Percentiles rank a stretch among this genome's conserved stretches.
Conservation (phyloP, 2,113 vertebrate species). For the Narcine bancroftii region DNA sequence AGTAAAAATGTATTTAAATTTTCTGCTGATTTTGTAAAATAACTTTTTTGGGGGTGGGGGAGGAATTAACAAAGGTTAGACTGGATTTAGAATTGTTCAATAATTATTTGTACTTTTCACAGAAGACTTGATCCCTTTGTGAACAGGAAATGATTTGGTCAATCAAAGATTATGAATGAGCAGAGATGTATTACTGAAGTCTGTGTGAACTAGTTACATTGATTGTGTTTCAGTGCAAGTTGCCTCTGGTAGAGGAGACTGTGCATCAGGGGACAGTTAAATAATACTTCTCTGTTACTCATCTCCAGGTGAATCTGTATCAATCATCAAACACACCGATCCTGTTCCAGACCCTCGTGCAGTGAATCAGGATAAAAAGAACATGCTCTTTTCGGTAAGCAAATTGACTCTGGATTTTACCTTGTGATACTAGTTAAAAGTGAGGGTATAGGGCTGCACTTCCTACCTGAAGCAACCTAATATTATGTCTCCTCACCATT, state of each 20-base stretch:
- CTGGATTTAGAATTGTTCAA: background rate
- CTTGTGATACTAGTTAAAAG: background rate
- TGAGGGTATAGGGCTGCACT: background rate
- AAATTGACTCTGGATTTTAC: background rate
- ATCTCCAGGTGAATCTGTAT: constrained; percentile 81
- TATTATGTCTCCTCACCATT: background rate
- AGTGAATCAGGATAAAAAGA: constrained; percentile 98
- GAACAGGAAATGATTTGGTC: background rate
- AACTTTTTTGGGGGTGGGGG: too few relatives aligned
- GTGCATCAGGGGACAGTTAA: background rate
- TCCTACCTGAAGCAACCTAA: background rate
- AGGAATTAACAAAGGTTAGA: background rate
- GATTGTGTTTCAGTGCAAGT: background rate
- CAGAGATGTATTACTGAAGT: background rate
- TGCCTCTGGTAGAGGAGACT: background rate
- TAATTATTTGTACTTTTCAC: background rate
- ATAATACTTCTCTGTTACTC: background rate
- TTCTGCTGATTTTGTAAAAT: too few relatives aligned
- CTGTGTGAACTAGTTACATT: background rate
- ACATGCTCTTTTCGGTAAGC: constrained; percentile 98
- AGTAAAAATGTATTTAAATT: too few relatives aligned
- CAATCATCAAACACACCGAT: constrained; percentile 96
- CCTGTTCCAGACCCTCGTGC: constrained; percentile 95
- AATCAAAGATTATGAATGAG: background rate
- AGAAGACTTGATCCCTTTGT: background rate